phyloP scores from a whole-genome alignment of 1,140 invertebrate genomes.

The Drosophila azteca region DNA sequence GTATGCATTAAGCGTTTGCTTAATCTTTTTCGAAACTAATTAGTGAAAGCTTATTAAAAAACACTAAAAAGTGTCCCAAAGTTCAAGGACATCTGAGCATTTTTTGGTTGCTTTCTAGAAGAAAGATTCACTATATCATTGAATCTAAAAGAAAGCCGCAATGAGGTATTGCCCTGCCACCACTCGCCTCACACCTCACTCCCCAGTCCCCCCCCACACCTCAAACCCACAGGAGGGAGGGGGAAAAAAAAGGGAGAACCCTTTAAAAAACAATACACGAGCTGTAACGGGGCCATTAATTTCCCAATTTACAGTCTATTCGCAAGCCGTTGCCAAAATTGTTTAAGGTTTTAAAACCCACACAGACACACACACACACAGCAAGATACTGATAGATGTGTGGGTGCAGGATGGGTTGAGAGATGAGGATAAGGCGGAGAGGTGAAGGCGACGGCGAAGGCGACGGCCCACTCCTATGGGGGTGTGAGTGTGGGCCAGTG shows the following conservation, averaged over 20 bases:
- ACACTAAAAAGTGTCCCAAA: too few relatives aligned
- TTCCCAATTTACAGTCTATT: slow-evolving; percentile 82
- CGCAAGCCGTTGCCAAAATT: slow-evolving; percentile 80
- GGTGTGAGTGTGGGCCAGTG: slow-evolving; percentile 60
- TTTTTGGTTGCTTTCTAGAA: too few relatives aligned
- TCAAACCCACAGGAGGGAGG: slow-evolving; percentile 16
- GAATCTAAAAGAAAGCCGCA: too few relatives aligned
- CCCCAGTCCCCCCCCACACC: slow-evolving; percentile 1
- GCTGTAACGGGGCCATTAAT: slow-evolving; percentile 79
- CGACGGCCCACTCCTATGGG: background rate
- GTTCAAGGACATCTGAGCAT: too few relatives aligned
- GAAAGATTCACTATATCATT: too few relatives aligned
- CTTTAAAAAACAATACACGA: slow-evolving; percentile 80
- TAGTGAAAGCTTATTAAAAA: too few relatives aligned
- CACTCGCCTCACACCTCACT: slow-evolving; percentile 1
- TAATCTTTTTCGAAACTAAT: too few relatives aligned
- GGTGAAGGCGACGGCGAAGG: background rate
- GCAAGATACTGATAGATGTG: slow-evolving; percentile 47
- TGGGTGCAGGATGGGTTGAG: slow-evolving; percentile 1
- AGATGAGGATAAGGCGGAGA: background rate
- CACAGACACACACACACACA: slow-evolving; percentile 38
- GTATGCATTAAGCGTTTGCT: too few relatives aligned
- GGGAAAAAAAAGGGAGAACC: slow-evolving; percentile 46
- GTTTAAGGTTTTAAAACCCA: slow-evolving; percentile 78
- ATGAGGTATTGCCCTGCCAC: too few relatives aligned